Conservation (phyloP, 1,140 invertebrate genomes). For the Drosophila setifemur region DNA sequence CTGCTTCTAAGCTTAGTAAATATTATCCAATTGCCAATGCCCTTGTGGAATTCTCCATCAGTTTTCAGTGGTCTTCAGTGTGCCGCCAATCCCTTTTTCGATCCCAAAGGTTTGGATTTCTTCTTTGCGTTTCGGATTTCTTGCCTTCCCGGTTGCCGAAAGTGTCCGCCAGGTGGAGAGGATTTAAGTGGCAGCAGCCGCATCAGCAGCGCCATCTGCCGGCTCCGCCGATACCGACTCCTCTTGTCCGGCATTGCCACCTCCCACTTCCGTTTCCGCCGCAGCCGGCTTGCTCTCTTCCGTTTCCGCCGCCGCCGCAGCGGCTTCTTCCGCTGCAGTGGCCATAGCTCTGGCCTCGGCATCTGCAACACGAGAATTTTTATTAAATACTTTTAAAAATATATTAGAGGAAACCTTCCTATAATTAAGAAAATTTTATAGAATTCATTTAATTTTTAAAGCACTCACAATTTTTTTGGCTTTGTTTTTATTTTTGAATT, state of each 20-base stretch:
- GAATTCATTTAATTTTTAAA: no score
- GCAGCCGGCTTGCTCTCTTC: conserved; percentile 24
- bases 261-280: conserved; percentile 43
- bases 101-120: conserved; percentile 19
- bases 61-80: conserved; percentile 19
- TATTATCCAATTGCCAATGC: conserved; percentile 12
- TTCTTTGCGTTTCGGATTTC: neutral
- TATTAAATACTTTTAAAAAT: neutral
- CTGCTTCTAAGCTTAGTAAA: conserved; percentile 34
- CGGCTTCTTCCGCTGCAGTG: conserved; percentile 61
- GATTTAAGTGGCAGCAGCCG: conserved; percentile 43
- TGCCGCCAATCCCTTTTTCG: conserved; percentile 11
- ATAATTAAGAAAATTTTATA: no score
- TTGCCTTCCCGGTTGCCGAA: neutral
- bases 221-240: conserved; percentile 4
- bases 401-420: neutral
- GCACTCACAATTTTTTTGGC: no score
- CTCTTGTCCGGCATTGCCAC: conserved; percentile 18
- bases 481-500: no score
- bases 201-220: conserved; percentile 16
- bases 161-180: no score
- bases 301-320: conserved; percentile 22
- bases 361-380: conserved; percentile 34
- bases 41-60: neutral
- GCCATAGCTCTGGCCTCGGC: conserved; percentile 64